These are phyloP conservation scores for Taxidea taxus DNA, from an alignment of 2,113 vertebrate species.

Conservation along the genomic window DNA sequence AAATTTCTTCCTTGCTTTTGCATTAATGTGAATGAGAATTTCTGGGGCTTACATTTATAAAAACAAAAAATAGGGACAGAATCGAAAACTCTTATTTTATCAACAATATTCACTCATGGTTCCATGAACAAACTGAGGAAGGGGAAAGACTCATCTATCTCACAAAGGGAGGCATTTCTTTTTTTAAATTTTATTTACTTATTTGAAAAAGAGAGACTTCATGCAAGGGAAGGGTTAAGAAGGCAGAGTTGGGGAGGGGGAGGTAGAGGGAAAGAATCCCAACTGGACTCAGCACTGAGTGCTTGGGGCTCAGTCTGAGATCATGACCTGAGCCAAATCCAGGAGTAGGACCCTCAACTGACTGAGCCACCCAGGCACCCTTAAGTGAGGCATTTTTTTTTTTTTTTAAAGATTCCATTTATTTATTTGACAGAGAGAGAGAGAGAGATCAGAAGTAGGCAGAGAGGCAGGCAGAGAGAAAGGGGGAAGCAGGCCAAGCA, in stretches of 20 bases:
- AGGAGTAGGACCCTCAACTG: neutral
- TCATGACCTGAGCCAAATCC: neutral
- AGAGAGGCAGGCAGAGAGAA: too few species aligned
- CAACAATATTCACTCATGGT: neutral
- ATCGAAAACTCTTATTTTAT: neutral
- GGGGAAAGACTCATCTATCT: neutral
- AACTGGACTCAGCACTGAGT: neutral
- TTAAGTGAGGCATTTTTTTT: neutral
- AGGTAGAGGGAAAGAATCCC: neutral
- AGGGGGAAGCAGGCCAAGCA: too few species aligned
- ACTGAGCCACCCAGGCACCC: neutral
- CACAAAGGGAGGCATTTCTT: neutral
- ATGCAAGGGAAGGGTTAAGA: neutral
- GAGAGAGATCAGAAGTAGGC: too few species aligned
- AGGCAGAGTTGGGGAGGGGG: neutral
- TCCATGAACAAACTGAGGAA: neutral
- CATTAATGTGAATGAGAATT: neutral
- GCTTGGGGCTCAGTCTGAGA: neutral
- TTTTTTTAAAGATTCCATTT: neutral
- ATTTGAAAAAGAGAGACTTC: neutral
- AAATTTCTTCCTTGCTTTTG: neutral
- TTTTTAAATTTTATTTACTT: neutral
- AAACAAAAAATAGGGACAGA: neutral
- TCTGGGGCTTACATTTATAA: slow-evolving; percentile 8
- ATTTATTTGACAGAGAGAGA: too few species aligned